Evolutionary conservation across 2,888 invertebrate genomes (phyloP).

Genomic region (Unio delphinus): DNA sequence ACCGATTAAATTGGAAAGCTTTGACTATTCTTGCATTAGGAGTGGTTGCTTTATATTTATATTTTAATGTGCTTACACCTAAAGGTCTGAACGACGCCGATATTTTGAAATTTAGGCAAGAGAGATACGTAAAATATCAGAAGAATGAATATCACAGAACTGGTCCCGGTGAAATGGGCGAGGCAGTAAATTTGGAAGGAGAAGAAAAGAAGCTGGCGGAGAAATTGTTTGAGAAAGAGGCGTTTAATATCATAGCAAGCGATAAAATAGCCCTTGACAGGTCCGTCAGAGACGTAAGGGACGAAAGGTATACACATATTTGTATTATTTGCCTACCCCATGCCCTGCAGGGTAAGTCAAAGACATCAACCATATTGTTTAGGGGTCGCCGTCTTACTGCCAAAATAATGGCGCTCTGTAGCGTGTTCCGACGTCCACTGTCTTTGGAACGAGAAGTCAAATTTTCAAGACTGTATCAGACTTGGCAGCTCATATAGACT

Average conservation of each 20-base stretch:
- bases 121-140: conserved; percentile 49
- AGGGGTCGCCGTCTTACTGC: no score
- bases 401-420: no score
- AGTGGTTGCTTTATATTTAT: conserved; percentile 20
- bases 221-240: conserved; percentile 84
- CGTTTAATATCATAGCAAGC: conserved; percentile 90
- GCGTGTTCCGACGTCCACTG: no score
- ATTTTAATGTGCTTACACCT: conserved; percentile 10
- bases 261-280: conserved; percentile 90
- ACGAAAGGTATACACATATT: conserved; percentile 65
- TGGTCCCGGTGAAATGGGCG: conserved; percentile 69
- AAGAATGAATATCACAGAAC: conserved; percentile 31
- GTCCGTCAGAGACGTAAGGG: conserved; percentile 79
- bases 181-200: conserved; percentile 53
- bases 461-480: no score
- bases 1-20: conserved; percentile 42
- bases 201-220: conserved; percentile 78
- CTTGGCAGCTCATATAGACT: no score
- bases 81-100: conserved; percentile 8
- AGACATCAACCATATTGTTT: no score
- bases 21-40: conserved; percentile 30
- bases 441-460: no score
- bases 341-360: no score
- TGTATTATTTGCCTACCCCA: no score
- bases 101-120: conserved; percentile 25